These are phyloP conservation scores for Hippocampus guttulatus DNA, from an alignment of 2,113 vertebrate genomes.

Conservation along the genomic window DNA sequence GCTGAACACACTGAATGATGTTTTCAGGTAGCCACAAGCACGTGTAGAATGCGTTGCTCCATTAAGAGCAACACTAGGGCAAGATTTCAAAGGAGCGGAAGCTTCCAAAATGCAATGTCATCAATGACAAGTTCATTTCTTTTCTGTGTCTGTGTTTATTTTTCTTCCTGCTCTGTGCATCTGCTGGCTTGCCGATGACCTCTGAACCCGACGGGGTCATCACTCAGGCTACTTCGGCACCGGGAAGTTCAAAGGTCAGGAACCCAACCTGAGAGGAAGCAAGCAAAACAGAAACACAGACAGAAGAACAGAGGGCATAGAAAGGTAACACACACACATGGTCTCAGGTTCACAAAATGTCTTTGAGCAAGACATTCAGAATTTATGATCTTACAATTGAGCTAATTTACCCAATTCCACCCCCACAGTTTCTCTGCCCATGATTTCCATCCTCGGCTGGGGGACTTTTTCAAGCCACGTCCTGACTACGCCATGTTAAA, in stretches of 20 bases:
- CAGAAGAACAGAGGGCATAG: constrained; percentile 31
- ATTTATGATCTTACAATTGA: no score
- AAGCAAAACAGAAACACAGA: neutral
- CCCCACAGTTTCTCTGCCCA: no score
- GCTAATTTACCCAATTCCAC: no score
- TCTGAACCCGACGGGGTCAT: constrained; percentile 33
- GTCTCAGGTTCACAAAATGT: no score
- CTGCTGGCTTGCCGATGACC: constrained; percentile 31
- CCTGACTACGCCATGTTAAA: no score
- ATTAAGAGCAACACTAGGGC: neutral
- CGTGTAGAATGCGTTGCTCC: neutral
- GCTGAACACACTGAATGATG: neutral
- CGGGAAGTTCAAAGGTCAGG: constrained; percentile 54
- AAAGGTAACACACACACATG: constrained; percentile 21
- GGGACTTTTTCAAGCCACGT: no score
- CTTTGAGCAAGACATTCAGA: no score
- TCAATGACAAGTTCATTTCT: neutral
- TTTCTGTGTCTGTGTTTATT: constrained; percentile 18
- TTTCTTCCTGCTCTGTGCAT: constrained; percentile 20
- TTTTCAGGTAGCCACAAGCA: neutral
- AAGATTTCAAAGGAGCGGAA: neutral
- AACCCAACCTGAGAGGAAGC: constrained; percentile 52
- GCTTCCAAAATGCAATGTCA: neutral
- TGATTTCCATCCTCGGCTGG: no score
- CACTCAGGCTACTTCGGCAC: constrained; percentile 46